Base-by-base conservation (phyloP, 2,797 vertebrate genomes). In the Cuniculus paca region DNA sequence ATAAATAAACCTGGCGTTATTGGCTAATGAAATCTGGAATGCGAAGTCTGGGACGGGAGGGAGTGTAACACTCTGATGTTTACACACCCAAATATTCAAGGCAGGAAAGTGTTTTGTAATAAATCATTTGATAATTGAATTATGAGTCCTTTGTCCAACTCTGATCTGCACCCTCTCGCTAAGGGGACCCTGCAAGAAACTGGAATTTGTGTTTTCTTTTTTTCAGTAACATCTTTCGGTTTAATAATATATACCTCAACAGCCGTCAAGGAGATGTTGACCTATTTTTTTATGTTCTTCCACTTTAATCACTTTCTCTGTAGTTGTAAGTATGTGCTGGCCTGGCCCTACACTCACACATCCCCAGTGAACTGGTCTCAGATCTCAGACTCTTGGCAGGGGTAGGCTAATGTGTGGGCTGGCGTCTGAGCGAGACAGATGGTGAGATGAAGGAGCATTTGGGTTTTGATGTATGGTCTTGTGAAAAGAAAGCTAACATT, bases 1-100 rank as follows among this genome's bases (percentile, higher is more conserved):
- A 99, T 99, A 98, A 99, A 99, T 99, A 99, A 99, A 99, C 99
- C 99, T 99, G 99, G 99, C 99, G 99, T 99, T 99, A 99, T 99
- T 99, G 99, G 98, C 99, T 99, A 99, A 99, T 98, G 98, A 98
- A 98, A 98, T 99, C 98, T 98, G 98, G 98, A 98, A 98, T 98
- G 97, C 17, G 98, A 97, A 98, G 98, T 92, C 98, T 98, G 97
- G 97, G 95, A 91, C 94, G 96, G 97, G 95, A 98, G 96, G 96
- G 97, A 98, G 97, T 86, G 60, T 97, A 97, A 95, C 93, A 96
- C 96, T 95, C 78, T 93, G 93, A 97, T 97, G 97, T 98, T 98
- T 98, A 97, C 95, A 97, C 95, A 97, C 98, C 97, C 97, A 98
- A 98, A 98, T 98, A 95, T 96, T 97, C 97, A 97, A 94, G 96